Conservation (phyloP, 2,888 invertebrate genomes). For the Rhagonycha fulva region DNA sequence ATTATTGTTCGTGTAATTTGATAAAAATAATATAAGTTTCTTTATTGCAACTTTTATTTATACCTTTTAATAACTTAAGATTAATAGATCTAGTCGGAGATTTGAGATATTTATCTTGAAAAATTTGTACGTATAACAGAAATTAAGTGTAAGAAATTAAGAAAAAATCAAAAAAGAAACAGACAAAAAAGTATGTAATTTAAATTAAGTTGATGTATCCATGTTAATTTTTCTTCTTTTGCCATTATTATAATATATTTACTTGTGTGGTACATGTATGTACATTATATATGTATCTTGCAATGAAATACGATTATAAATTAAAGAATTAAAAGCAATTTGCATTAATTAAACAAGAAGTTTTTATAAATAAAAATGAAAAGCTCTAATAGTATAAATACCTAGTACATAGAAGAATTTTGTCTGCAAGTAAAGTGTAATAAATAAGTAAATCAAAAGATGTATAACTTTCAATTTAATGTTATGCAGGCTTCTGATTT, state of each 20-base stretch:
- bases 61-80: background rate
- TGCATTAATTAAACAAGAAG: too few relatives aligned
- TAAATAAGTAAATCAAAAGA: background rate
- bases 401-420: background rate
- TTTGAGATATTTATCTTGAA: background rate
- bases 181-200: background rate
- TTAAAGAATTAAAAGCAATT: too few relatives aligned
- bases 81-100: background rate
- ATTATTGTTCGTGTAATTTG: background rate
- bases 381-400: too few relatives aligned
- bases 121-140: background rate
- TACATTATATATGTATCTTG: too few relatives aligned
- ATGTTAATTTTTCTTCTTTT: too few relatives aligned
- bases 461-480: conserved; percentile 4
- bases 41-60: background rate
- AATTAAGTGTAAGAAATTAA: background rate
- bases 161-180: background rate
- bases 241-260: too few relatives aligned
- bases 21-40: too few relatives aligned
- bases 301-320: too few relatives aligned
- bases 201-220: background rate
- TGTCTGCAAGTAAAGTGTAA: background rate
- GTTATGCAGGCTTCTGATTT: conserved; percentile 1
- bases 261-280: too few relatives aligned
- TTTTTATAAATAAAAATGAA: too few relatives aligned